Conservation (phyloP, 2,888 invertebrate species). For the Eupithecia inturbata region DNA sequence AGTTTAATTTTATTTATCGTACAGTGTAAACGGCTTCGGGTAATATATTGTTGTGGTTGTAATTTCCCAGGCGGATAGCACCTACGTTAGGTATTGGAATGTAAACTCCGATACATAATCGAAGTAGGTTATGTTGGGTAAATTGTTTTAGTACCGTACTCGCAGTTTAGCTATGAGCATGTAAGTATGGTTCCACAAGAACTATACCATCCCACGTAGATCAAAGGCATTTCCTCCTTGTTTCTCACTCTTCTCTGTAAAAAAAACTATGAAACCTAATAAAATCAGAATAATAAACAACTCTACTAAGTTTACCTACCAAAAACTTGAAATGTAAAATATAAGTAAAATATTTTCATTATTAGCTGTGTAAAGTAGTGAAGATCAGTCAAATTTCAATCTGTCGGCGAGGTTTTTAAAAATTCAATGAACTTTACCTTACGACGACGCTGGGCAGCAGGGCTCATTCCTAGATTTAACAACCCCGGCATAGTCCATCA, state of each 20-base stretch:
- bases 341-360: no score
- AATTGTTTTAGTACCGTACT: background rate
- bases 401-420: background rate
- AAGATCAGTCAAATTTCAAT: background rate
- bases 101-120: conserved; percentile 9
- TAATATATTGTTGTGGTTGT: conserved; percentile 40
- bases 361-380: no score
- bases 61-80: conserved; percentile 43
- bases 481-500: background rate
- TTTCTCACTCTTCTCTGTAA: no score
- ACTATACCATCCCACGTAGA: no score
- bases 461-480: background rate
- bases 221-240: no score
- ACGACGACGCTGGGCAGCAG: background rate
- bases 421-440: background rate
- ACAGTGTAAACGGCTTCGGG: conserved; percentile 28
- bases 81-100: conserved; percentile 3
- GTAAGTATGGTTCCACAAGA: background rate
- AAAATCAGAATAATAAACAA: no score
- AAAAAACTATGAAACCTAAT: no score
- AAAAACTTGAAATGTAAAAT: no score
- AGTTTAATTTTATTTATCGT: conserved; percentile 19
- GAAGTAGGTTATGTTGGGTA: background rate
- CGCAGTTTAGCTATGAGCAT: background rate
- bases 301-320: no score